Percentiles rank a stretch among this genome's conserved stretches.
Evolutionary conservation across 2,888 invertebrate genomes (phyloP).

Genomic region (Orthonychiurus folsomi): DNA sequence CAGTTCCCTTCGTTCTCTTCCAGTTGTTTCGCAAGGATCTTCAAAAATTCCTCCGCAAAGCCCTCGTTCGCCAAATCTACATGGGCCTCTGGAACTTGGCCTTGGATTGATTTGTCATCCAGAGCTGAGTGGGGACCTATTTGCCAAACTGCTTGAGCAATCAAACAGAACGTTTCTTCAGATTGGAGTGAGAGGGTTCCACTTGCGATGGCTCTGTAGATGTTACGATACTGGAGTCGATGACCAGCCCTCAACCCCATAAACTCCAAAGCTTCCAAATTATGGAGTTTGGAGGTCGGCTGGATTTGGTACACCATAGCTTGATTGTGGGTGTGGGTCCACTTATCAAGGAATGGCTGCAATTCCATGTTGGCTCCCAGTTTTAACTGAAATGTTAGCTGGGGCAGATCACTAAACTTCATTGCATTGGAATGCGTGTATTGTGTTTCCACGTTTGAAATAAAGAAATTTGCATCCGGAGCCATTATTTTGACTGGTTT

Average conservation of each 20-base stretch:
- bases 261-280: not conserved
- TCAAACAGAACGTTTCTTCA: not conserved
- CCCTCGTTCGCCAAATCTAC: not conserved
- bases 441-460: too few species aligned
- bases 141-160: not conserved
- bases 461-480: too few species aligned
- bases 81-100: not conserved
- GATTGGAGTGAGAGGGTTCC: not conserved
- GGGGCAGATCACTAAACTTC: too few species aligned
- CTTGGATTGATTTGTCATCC: not conserved
- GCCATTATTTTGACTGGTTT: too few species aligned
- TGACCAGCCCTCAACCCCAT: not conserved
- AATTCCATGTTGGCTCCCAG: too few species aligned
- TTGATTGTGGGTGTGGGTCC: not conserved
- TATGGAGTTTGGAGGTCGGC: not conserved
- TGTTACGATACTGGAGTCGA: not conserved
- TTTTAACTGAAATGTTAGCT: too few species aligned
- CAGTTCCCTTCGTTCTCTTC: not conserved
- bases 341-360: too few species aligned
- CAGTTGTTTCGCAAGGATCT: not conserved
- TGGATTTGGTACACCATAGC: not conserved
- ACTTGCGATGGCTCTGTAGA: not conserved
- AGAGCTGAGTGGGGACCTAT: not conserved
- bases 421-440: too few species aligned
- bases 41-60: not conserved